phyloP scores from a whole-genome alignment of 1,140 invertebrate genomes.

The Bombus superbus region DNA sequence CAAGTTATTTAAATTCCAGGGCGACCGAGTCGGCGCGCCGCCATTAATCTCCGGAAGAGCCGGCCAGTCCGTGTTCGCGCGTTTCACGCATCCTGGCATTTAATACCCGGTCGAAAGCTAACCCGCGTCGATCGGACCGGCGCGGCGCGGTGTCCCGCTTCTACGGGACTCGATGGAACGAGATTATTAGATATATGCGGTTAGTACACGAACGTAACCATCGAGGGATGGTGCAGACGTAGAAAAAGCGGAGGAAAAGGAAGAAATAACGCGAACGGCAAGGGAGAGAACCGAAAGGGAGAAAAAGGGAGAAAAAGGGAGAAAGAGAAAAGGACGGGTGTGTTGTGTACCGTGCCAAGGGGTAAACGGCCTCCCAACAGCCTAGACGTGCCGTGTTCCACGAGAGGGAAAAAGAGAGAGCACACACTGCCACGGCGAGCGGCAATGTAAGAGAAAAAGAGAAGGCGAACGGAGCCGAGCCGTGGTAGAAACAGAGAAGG shows the following conservation, averaged over 20 bases:
- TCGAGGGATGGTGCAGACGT: neutral
- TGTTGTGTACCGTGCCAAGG: conserved; percentile 67
- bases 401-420: conserved; percentile 43
- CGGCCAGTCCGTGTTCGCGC: neutral
- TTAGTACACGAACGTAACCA: conserved; percentile 60
- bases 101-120: conserved; percentile 7
- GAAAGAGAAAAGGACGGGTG: conserved; percentile 50
- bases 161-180: conserved; percentile 61
- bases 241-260: conserved; percentile 8
- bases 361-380: conserved; percentile 80
- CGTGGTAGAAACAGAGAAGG: neutral
- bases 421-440: conserved; percentile 1
- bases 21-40: neutral
- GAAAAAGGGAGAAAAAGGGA: conserved; percentile 20
- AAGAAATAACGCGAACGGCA: conserved; percentile 29
- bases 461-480: neutral
- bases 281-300: conserved; percentile 31
- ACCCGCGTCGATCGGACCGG: conserved; percentile 29
- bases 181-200: conserved; percentile 73
- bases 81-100: conserved; percentile 17
- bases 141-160: conserved; percentile 42
- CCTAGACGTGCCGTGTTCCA: conserved; percentile 81
- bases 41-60: conserved; percentile 6
- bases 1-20: neutral
- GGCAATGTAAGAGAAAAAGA: neutral